These are phyloP conservation scores for Lepidocyrtinus sp. DNA, from an alignment of 2,888 invertebrate genomes.

Conservation along the genomic window DNA sequence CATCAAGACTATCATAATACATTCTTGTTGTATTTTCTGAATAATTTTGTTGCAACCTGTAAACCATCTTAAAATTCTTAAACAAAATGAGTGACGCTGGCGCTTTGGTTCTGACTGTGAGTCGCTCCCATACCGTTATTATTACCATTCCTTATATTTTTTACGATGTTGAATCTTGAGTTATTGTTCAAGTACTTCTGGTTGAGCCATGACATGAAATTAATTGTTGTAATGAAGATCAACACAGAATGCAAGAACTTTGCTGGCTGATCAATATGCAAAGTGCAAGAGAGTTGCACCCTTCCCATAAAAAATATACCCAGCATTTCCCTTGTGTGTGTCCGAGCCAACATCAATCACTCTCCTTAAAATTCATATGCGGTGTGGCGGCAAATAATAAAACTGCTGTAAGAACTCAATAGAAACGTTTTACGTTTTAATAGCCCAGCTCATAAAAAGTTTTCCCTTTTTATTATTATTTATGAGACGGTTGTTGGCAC, in stretches of 20 bases:
- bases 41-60: not conserved
- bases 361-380: too few species aligned
- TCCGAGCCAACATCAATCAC: not conserved
- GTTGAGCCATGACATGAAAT: constrained; percentile 37
- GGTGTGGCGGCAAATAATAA: not conserved
- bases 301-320: not conserved
- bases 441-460: not conserved
- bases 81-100: too few species aligned
- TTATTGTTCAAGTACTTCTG: not conserved
- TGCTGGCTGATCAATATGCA: constrained; percentile 28
- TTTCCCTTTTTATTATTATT: not conserved
- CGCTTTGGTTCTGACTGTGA: too few species aligned
- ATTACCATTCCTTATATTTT: not conserved
- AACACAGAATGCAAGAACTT: not conserved
- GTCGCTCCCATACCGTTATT: not conserved
- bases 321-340: not conserved
- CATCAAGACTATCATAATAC: not conserved
- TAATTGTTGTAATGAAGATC: constrained; percentile 21
- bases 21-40: too few species aligned
- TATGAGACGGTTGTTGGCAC: not conserved
- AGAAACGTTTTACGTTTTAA: not conserved
- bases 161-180: not conserved
- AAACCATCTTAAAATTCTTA: too few species aligned
- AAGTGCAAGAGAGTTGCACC: not conserved
- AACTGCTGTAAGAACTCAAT: too few species aligned